Conservation (phyloP, 2,113 vertebrate genomes). For the Oryzias celebensis region DNA sequence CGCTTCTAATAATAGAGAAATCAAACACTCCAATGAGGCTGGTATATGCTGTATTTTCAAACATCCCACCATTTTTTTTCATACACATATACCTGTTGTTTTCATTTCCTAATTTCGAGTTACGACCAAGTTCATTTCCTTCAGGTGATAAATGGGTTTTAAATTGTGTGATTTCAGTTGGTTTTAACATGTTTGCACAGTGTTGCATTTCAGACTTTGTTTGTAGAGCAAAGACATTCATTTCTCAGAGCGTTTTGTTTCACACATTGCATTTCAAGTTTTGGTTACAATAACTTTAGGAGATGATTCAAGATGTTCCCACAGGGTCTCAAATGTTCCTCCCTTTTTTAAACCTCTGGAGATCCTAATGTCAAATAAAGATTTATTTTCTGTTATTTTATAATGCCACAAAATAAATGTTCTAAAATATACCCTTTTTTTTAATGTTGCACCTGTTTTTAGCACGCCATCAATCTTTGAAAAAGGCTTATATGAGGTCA, state of each 20-base stretch:
- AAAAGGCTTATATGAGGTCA: background rate
- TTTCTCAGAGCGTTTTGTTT: conserved; percentile 56
- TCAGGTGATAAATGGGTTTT: conserved; percentile 18
- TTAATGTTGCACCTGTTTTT: background rate
- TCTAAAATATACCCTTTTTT: background rate
- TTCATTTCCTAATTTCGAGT: conserved; percentile 15
- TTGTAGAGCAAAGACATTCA: conserved; percentile 42
- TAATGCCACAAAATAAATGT: conserved; percentile 25
- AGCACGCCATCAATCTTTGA: background rate
- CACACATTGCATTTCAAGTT: conserved; percentile 39
- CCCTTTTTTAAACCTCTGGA: conserved; percentile 57
- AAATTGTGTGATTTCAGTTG: conserved; percentile 11
- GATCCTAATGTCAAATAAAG: conserved; percentile 77
- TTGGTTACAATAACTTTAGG: conserved; percentile 59
- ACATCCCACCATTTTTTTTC: conserved; percentile 45
- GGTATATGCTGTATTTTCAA: conserved; percentile 9
- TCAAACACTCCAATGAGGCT: conserved; percentile 42
- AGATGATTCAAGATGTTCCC: conserved; percentile 64
- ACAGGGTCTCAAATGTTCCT: conserved; percentile 55
- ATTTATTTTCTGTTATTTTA: conserved; percentile 48
- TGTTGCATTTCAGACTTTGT: conserved; percentile 22
- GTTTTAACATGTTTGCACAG: conserved; percentile 29
- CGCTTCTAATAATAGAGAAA: conserved; percentile 48
- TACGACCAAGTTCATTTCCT: conserved; percentile 36
- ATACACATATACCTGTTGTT: conserved; percentile 5